These are phyloP conservation scores for Pempheris klunzingeri DNA, from an alignment of 2,797 vertebrate genomes.

Conservation along the genomic window DNA sequence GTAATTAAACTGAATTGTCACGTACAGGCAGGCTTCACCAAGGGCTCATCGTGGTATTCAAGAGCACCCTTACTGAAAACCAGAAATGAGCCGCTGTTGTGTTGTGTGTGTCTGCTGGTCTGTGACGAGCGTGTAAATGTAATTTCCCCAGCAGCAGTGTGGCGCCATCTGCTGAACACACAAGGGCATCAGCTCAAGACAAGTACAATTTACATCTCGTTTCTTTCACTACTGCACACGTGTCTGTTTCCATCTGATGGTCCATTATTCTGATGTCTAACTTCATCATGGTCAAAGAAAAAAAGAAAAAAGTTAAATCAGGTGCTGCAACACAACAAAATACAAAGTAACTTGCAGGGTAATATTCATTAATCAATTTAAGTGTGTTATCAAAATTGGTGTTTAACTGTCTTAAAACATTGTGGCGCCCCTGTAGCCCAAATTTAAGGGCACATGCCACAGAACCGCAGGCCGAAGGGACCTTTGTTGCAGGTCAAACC, in stretches of 20 bases:
- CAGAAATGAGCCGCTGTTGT: neutral
- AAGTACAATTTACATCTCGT: no score
- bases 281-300: neutral
- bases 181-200: no score
- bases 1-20: no score
- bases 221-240: neutral
- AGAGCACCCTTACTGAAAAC: neutral
- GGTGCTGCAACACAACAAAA: neutral
- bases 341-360: neutral
- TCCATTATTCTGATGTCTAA: neutral
- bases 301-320: neutral
- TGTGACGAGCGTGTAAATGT: no score
- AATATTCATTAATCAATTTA: no score
- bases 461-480: neutral
- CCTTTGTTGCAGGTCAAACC: neutral
- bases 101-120: neutral
- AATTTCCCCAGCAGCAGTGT: neutral
- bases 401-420: neutral
- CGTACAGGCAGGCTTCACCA: neutral
- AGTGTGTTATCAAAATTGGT: no score
- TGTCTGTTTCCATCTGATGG: no score
- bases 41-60: neutral
- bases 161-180: conserved; percentile 32
- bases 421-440: neutral
- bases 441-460: neutral